A percentile compares a stretch with the other conserved stretches of the same genome.
Conservation (phyloP, 2,113 vertebrate genomes). For the Sinocyclocheilus anophthalmus region DNA sequence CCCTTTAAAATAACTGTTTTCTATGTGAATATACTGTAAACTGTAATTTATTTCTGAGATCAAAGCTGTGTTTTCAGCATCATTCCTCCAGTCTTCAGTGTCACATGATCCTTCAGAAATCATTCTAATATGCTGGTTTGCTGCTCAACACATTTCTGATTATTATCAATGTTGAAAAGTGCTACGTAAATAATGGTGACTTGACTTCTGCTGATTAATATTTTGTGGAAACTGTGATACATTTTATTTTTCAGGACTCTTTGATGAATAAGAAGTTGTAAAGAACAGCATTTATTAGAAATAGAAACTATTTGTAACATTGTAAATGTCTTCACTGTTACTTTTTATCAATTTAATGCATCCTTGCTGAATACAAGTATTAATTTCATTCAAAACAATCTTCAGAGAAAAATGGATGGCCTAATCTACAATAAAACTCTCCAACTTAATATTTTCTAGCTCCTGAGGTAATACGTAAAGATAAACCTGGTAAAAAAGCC, state of each 20-base stretch:
- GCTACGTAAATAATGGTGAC: no score
- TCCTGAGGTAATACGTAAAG: conserved; percentile 69
- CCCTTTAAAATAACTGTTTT: background rate
- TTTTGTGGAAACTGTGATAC: background rate
- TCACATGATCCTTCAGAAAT: background rate
- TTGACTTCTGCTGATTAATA: no score
- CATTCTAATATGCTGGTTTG: background rate
- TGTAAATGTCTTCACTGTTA: background rate
- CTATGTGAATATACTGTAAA: background rate
- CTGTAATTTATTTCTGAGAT: background rate
- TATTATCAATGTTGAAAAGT: background rate
- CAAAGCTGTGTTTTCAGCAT: background rate
- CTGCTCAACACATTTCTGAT: background rate
- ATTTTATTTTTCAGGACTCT: background rate
- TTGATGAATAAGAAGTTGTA: background rate
- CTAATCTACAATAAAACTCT: background rate
- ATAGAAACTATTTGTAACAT: no score
- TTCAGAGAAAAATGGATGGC: background rate
- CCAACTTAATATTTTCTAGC: conserved; percentile 55
- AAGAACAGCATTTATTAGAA: no score
- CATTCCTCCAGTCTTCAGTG: background rate
- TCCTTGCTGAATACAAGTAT: background rate
- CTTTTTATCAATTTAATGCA: background rate
- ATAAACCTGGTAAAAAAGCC: conserved; percentile 68
- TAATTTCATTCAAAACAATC: no score